Evolutionary conservation across 1,140 invertebrate species (phyloP).

Genomic region (Drosophila sturtevanti): DNA sequence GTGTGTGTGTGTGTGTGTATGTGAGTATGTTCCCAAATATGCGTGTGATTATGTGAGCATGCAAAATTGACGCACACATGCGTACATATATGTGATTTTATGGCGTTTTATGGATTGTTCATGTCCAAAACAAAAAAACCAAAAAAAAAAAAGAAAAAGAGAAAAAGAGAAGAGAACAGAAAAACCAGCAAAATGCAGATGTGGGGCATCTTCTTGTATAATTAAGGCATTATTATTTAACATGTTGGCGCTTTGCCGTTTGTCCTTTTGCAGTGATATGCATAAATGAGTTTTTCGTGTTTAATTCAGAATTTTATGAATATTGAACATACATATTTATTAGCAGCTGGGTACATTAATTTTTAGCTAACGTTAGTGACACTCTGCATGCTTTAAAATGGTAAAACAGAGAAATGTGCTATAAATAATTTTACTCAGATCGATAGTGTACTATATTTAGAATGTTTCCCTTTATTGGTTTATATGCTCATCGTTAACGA

Average conservation of each 20-base stretch:
- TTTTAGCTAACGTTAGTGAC: background rate
- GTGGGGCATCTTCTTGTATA: conserved; percentile 44
- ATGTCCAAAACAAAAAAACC: conserved; percentile 33
- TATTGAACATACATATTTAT: background rate
- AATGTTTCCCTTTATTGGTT: too few species aligned
- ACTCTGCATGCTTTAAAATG: too few species aligned
- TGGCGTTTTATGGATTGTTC: conserved; percentile 67
- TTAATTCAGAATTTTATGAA: conserved; percentile 8
- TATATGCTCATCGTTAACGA: too few species aligned
- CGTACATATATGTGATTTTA: conserved; percentile 57
- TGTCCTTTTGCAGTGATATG: background rate
- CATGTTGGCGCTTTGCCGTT: background rate
- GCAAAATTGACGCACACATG: background rate
- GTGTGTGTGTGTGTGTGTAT: conserved; percentile 53
- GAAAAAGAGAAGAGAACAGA: too few species aligned
- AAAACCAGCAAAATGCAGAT: background rate
- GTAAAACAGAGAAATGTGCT: too few species aligned
- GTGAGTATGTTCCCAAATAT: conserved; percentile 25
- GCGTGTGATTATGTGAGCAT: conserved; percentile 55
- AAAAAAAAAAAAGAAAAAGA: background rate
- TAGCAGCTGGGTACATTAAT: background rate
- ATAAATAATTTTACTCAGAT: too few species aligned
- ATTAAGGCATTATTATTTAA: conserved; percentile 60
- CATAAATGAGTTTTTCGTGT: conserved; percentile 2
- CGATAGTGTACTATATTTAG: too few species aligned